Base-by-base conservation (phyloP, 2,888 invertebrate species). In the Hanleya hanleyi region DNA sequence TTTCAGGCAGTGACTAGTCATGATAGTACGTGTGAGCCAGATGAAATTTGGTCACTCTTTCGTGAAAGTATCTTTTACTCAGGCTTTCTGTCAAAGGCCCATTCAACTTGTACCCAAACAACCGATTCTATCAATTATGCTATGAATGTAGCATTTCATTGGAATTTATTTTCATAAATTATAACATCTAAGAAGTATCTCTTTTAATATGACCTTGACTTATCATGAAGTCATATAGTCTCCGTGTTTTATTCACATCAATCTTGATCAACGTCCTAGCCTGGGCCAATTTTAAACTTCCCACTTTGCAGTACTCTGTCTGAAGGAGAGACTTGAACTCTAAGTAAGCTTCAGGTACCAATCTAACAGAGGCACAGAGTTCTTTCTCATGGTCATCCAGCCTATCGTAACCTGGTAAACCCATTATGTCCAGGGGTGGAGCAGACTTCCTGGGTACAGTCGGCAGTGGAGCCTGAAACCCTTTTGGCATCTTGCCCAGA, bases 181-280 rank as follows among this genome's bases (percentile, higher is more conserved):
- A 38, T 5, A 22, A 0, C 7, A 2, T 37, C 32, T 41, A 77
- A 1, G 41, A 22, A 36, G 71, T 73, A 33, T 85, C 86, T 75
- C 87, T 86, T 41, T 79, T 84, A 6, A 89, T 81, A 12, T 75
- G 66, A 1, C 86, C 86, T 62, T 87, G 82, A 7, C 73, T 62
- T 94, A 91, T 95, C 95, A 91, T 95, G 95, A 84, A 88, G 78
- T 90, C 90, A 79, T 85, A 90, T 15, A 97, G 93, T 90, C 96
- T 96, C 77, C 97, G 93, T 0, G 97, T 97, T 81, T 92, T 92
- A 90, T 97, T 97, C 1, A 97, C 97, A 92, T 97, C 97, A 82
- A 97, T 97, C 91, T 97, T 97, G 49, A 97, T 93, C 61, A 97
- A 92, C 57, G 93, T 93, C 68, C 97, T 92, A 0, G 97, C 97